Evolutionary conservation across 2,888 invertebrate genomes (phyloP), one percentile per base, ranked within the genome.

Genomic region (Augochlorella aurata): DNA sequence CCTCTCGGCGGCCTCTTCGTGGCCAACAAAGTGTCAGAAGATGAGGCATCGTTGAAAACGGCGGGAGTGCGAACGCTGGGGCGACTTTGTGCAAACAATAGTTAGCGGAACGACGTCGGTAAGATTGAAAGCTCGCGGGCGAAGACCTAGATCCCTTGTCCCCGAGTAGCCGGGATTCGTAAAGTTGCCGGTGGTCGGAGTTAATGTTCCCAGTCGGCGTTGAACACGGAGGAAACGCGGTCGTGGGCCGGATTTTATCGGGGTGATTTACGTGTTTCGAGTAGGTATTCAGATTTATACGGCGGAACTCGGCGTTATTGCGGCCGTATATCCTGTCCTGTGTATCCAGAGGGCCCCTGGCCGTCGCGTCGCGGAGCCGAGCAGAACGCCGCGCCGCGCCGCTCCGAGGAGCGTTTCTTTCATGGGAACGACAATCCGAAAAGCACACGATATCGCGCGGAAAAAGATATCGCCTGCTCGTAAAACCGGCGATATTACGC

Each of bases 401-500:
- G 50, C 50, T 50, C 81, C 75, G 47, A 74, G 74, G 66, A 74
- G 65, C 74, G 74, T 74, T 82, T 65, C 83, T 74, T 84, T 84
- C 82, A 50, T 49, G 82, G 74, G 69, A 79, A 84, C 84, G 81
- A 85, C 81, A 82, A 85, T 77, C 84, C 84, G 52, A 82, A 84
- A 85, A 82, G 85, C 65, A 84, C 77, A 84, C 71, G 24, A 68
- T 68, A 77, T 81, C 72, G 80, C 68, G 74, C 72, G 67, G 66
- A 77, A 74, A 79, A 75, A 85, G 84, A 84, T 82, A 84, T 85
- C 83, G 85, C 67, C 73, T 65, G 74, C 79, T 85, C 85, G 85
- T 85, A 85, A 85, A 85, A 74, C 77, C 61, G 70, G 45, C 45
- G 81, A 85, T 83, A 85, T 85, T 85, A 85, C 81, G 74, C 44